Conservation (phyloP, 2,113 vertebrate species). For the Trematocara stigmaticum region DNA sequence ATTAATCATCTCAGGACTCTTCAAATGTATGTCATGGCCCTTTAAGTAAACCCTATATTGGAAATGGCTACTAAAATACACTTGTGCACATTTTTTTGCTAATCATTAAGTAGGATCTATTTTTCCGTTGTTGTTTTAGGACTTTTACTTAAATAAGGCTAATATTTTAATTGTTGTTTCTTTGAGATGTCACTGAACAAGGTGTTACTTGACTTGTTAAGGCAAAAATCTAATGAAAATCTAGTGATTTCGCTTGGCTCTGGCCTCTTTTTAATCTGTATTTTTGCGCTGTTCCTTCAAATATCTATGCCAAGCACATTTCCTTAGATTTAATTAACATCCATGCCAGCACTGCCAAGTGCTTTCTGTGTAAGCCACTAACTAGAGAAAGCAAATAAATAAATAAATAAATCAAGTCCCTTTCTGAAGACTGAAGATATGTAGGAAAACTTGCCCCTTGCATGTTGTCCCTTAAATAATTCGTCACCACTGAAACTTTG, state of each 20-base stretch:
- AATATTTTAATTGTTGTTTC: not conserved
- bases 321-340: not conserved
- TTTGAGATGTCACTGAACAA: not conserved
- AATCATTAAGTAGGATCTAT: not conserved
- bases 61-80: not conserved
- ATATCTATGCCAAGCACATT: slow-evolving; percentile 24
- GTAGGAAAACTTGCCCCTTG: not conserved
- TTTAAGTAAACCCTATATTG: not conserved
- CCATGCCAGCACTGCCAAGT: not conserved
- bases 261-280: not conserved
- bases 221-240: not conserved
- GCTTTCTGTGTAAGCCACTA: not conserved
- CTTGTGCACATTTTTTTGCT: not conserved
- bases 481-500: slow-evolving; percentile 28
- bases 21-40: not conserved
- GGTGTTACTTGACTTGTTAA: not conserved
- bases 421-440: not conserved
- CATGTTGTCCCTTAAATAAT: slow-evolving; percentile 24
- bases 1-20: not conserved
- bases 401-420: not conserved
- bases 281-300: slow-evolving; percentile 1
- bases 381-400: not conserved
- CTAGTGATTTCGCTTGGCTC: not conserved
- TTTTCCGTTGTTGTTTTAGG: not conserved
- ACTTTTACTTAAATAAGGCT: not conserved